Percentiles rank a stretch among this genome's conserved stretches.
These are phyloP conservation scores for Homarus gammarus DNA, from an alignment of 2,888 invertebrate species.

Conservation along the genomic window DNA sequence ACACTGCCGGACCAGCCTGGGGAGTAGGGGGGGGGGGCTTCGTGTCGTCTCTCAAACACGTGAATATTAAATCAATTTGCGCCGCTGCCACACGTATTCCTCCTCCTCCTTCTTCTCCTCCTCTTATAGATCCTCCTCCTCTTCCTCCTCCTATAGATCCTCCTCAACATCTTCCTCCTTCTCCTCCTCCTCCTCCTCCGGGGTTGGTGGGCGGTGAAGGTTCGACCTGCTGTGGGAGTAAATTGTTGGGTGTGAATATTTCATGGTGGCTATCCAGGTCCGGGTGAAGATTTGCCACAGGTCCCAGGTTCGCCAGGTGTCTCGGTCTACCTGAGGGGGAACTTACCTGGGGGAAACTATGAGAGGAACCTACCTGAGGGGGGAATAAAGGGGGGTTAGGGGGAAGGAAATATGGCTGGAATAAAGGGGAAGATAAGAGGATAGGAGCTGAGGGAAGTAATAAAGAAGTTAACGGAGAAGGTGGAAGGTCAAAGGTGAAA, in stretches of 20 bases:
- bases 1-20: neutral
- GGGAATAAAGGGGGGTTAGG: neutral
- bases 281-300: too few species aligned
- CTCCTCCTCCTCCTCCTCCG: too few species aligned
- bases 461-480: neutral
- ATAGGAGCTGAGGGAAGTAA: neutral
- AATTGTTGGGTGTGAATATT: neutral
- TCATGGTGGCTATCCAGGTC: neutral
- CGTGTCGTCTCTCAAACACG: slow-evolving; percentile 46
- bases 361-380: neutral
- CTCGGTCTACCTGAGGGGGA: too few species aligned
- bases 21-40: too few species aligned
- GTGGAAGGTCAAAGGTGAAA: too few species aligned
- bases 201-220: neutral
- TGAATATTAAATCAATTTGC: slow-evolving; percentile 48
- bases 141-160: slow-evolving; percentile 9
- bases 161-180: too few species aligned
- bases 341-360: neutral
- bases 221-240: neutral
- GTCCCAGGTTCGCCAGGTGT: too few species aligned
- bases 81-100: slow-evolving; percentile 26
- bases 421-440: neutral
- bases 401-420: too few species aligned
- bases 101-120: too few species aligned
- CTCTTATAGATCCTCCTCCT: too few species aligned